These are phyloP conservation scores for Apostichopus japonicus DNA, from an alignment of 35 echinoderm and acorn worm genomes.

Conservation along the genomic window DNA sequence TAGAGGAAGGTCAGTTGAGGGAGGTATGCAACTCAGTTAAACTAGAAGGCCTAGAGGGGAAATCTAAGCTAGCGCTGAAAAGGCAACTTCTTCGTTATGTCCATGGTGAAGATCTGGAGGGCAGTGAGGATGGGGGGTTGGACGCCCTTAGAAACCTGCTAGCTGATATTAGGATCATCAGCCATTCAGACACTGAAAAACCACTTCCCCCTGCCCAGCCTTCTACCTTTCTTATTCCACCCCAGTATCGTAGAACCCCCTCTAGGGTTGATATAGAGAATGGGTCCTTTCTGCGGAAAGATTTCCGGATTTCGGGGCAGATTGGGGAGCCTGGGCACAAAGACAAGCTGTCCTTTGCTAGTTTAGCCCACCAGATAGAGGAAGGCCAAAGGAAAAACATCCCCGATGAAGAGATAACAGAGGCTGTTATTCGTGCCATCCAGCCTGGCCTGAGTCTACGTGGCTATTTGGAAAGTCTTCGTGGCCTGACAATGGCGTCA, in stretches of 20 bases:
- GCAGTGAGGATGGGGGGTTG: not conserved
- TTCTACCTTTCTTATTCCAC: no score
- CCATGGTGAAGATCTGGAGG: not conserved
- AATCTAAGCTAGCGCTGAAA: not conserved
- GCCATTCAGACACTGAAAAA: not conserved
- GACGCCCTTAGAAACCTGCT: not conserved
- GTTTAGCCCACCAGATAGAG: not conserved
- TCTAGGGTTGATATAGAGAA: not conserved
- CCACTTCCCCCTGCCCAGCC: no score
- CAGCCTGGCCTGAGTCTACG: not conserved
- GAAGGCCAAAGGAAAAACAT: not conserved
- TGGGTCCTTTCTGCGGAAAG: not conserved
- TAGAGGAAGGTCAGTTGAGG: no score
- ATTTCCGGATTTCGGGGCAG: not conserved
- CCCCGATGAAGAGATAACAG: not conserved
- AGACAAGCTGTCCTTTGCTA: not conserved
- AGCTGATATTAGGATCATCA: not conserved
- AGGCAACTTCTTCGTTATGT: not conserved
- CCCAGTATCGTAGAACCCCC: not conserved
- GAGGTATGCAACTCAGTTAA: no score
- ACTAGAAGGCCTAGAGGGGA: not conserved
- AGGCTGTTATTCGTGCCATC: not conserved
- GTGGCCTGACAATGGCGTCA: not conserved
- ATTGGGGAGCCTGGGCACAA: not conserved
- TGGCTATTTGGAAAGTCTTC: conserved; percentile 15